Conservation (phyloP, 2,888 invertebrate species). For the Taenaris catops region DNA sequence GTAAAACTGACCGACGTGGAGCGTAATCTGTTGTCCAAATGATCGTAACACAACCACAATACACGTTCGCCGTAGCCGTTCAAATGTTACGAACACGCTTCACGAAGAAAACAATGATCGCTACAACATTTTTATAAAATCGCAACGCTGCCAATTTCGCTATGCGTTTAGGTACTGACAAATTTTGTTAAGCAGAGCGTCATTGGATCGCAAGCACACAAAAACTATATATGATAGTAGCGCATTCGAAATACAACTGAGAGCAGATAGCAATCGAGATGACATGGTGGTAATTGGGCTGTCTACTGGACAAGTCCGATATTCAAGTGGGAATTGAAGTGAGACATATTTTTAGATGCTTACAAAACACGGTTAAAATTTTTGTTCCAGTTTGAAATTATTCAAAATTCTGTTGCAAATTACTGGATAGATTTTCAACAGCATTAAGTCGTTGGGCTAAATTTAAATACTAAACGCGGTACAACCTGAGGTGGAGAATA, state of each 20-base stretch:
- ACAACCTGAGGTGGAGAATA: too few species aligned
- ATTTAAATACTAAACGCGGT: too few species aligned
- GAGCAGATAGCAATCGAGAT: conserved; percentile 19
- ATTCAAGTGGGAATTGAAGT: neutral
- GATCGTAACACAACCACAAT: too few species aligned
- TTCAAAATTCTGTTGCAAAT: conserved; percentile 7
- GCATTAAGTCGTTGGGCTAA: too few species aligned
- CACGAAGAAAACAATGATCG: neutral
- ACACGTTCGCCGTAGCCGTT: too few species aligned
- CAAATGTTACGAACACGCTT: too few species aligned
- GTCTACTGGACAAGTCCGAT: neutral
- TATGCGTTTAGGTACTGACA: neutral
- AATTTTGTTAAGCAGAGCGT: conserved; percentile 12
- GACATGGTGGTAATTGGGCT: conserved; percentile 13
- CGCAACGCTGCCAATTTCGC: conserved; percentile 10
- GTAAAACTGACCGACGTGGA: too few species aligned
- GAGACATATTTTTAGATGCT: neutral
- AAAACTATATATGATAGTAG: neutral
- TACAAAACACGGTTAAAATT: conserved; percentile 6
- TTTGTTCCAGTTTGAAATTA: conserved; percentile 2
- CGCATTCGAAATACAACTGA: conserved; percentile 6
- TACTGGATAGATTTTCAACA: too few species aligned
- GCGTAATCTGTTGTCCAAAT: too few species aligned
- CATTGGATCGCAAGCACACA: conserved; percentile 4
- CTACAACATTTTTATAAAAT: conserved; percentile 6